Conservation (phyloP, 2,888 invertebrate species). For the Pasiphila rectangulata region DNA sequence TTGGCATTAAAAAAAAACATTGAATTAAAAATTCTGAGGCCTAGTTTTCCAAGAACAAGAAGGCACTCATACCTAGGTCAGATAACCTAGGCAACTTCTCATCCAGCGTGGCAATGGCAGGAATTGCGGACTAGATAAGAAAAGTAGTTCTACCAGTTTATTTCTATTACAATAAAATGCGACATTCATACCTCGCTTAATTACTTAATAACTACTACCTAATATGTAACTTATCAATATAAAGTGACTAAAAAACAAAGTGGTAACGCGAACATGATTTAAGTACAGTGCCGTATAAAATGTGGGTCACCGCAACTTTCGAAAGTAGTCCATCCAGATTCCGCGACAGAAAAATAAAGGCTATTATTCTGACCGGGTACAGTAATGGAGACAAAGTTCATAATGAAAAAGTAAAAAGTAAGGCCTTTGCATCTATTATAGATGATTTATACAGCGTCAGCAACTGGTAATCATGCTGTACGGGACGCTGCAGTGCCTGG, state of each 20-base stretch:
- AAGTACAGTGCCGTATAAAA: constrained; percentile 39
- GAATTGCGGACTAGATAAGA: too few species aligned
- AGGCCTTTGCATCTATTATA: neutral
- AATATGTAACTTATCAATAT: constrained; percentile 21
- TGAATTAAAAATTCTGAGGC: too few species aligned
- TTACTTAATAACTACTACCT: constrained; percentile 5
- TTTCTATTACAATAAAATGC: neutral
- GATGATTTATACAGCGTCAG: too few species aligned
- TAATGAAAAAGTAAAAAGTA: neutral
- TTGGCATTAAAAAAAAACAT: too few species aligned
- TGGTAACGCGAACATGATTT: constrained; percentile 35
- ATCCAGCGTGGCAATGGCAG: too few species aligned
- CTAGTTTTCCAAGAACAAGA: too few species aligned
- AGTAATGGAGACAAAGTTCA: constrained; percentile 8
- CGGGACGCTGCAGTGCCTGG: too few species aligned
- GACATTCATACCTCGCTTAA: neutral
- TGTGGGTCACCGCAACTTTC: constrained; percentile 63
- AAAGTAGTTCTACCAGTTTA: neutral
- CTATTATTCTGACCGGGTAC: constrained; percentile 41
- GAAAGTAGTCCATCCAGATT: constrained; percentile 75
- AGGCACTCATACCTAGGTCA: too few species aligned
- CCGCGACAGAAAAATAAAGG: constrained; percentile 59
- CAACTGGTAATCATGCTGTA: too few species aligned
- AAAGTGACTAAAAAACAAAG: constrained; percentile 20
- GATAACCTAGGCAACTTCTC: too few species aligned